Percentiles rank a stretch among this genome's conserved stretches.
Evolutionary conservation across 1,140 invertebrate species (phyloP).

Genomic region (Pseudomyrmex gracilis): DNA sequence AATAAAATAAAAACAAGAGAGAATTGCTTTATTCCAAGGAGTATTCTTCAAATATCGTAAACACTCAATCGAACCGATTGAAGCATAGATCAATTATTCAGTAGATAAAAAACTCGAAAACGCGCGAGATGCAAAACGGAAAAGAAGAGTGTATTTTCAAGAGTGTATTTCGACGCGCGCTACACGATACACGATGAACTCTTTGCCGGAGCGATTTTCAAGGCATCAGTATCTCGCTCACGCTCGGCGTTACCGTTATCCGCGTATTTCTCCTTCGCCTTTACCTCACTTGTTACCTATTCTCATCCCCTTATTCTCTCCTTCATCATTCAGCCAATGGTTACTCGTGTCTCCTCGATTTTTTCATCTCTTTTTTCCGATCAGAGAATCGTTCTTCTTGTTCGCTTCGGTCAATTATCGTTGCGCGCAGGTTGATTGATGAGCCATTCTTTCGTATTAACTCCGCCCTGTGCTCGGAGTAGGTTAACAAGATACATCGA

Average conservation of each 20-base stretch:
- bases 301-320: slow-evolving; percentile 48
- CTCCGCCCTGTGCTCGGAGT: background rate
- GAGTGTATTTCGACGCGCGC: background rate
- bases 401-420: slow-evolving; percentile 56
- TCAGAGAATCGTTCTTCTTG: slow-evolving; percentile 12
- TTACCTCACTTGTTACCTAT: slow-evolving; percentile 42
- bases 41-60: background rate
- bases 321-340: slow-evolving; percentile 51
- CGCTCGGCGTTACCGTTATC: slow-evolving; percentile 73
- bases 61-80: background rate
- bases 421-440: slow-evolving; percentile 51
- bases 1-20: background rate
- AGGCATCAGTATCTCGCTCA: slow-evolving; percentile 66
- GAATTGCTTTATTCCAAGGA: background rate
- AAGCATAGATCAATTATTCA: background rate
- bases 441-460: slow-evolving; percentile 42
- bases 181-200: slow-evolving; percentile 31
- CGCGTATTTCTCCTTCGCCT: slow-evolving; percentile 61
- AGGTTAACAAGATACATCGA: background rate
- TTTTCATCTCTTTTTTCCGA: slow-evolving; percentile 24
- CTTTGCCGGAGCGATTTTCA: slow-evolving; percentile 23
- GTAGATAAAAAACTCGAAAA: background rate
- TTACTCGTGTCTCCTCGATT: slow-evolving; percentile 53
- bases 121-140: background rate
- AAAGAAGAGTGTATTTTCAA: slow-evolving; percentile 4